Conservation (phyloP, 64 coral and sea anemone genomes). For the Porites australiensis region DNA sequence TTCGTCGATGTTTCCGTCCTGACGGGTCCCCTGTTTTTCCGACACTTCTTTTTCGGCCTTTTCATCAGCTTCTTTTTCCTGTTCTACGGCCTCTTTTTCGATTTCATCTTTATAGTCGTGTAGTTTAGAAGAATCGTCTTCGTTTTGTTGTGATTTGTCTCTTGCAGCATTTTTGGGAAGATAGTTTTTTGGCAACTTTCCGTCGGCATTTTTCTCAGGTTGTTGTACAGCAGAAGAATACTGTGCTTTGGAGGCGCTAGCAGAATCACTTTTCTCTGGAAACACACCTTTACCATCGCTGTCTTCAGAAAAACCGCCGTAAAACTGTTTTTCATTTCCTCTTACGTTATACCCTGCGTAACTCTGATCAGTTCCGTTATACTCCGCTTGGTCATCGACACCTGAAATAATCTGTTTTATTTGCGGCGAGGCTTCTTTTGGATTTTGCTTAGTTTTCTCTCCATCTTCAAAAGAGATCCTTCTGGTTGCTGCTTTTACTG, state of each 20-base stretch:
- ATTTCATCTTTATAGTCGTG: constrained; percentile 58
- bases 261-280: neutral
- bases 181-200: neutral
- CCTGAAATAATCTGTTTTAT: constrained; percentile 2
- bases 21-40: neutral
- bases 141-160: neutral
- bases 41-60: neutral
- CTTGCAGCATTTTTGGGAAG: neutral
- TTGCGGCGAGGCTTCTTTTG: neutral
- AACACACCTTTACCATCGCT: neutral
- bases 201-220: neutral
- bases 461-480: neutral
- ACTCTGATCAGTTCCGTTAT: constrained; percentile 7
- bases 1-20: neutral
- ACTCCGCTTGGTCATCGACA: neutral
- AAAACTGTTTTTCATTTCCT: neutral
- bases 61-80: constrained; percentile 43
- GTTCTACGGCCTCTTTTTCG: constrained; percentile 65
- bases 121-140: neutral
- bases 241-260: neutral
- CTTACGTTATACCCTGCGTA: neutral
- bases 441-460: neutral
- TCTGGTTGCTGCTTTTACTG: constrained; percentile 26
- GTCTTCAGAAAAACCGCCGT: neutral
- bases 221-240: neutral